Base-by-base conservation (phyloP, 2,888 invertebrate genomes). In the Choreutis nemorana region DNA sequence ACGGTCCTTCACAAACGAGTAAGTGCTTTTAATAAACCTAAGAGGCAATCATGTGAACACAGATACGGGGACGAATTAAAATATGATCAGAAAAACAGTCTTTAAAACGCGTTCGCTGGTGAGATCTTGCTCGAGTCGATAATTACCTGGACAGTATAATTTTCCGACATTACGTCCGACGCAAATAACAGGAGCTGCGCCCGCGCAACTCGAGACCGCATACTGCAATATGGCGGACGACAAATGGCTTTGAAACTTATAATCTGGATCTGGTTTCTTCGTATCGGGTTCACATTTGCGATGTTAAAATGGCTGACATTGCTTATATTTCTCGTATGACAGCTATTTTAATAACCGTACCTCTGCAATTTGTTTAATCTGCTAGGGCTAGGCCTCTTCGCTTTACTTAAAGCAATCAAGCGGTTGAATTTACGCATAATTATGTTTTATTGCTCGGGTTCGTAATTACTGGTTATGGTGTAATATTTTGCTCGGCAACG, bases 111-210 rank as follows among this genome's bases (percentile, higher is more conserved):
- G n/a, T n/a, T n/a, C n/a, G n/a, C n/a, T n/a, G n/a, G n/a, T n/a
- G n/a, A n/a, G n/a, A n/a, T n/a, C n/a, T n/a, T n/a, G n/a, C n/a
- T n/a, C n/a, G n/a, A n/a, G 9, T 24, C 24, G 12, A 11, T 24
- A 24, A 24, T 24, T 7, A 11, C 4, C 10, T 8, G 2, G 13
- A 12, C 51, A 40, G 60, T 73, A 51, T 72, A 77, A 75, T 77
- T 77, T 68, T 51, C 64, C 39, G 53, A 50, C 55, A 75, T 73
- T 73, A 72, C 50, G 45, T 39, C 45, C 43, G 49, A 45, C 46
- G 57, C 53, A 68, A 73, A 75, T 73, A 67, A 68, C 66, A 72
- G 66, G 59, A 66, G 65, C 58, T 53, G 58, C 55, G 63, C 52
- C 44, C 39, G 57, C 56, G 63, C 62, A 61, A 55, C 45, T 39